These are phyloP conservation scores for Gastracanthus pulcherrimus DNA, from an alignment of 2,888 invertebrate species.

Conservation along the genomic window DNA sequence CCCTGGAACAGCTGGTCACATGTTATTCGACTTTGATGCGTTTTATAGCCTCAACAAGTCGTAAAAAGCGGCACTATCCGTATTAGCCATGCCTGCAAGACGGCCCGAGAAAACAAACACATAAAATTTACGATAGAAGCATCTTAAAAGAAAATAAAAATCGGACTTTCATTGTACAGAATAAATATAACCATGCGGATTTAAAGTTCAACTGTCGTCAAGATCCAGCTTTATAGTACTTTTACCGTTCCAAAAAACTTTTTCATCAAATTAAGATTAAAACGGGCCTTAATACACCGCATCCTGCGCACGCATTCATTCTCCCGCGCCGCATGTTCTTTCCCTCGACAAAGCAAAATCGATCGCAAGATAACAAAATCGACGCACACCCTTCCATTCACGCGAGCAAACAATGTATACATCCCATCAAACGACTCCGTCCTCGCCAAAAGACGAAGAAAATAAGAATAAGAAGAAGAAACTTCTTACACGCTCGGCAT, in stretches of 20 bases:
- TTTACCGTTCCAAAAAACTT: too few species aligned
- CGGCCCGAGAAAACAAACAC: not conserved
- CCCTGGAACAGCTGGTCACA: not conserved
- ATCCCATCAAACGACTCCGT: not conserved
- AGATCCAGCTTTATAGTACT: too few species aligned
- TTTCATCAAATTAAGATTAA: not conserved
- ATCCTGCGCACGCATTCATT: not conserved
- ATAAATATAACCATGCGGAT: too few species aligned
- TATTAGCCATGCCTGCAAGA: not conserved
- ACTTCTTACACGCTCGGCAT: not conserved
- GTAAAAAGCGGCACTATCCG: not conserved
- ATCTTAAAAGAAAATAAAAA: too few species aligned
- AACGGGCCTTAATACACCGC: not conserved
- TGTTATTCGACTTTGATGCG: not conserved
- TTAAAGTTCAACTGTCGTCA: too few species aligned
- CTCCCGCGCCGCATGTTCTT: too few species aligned
- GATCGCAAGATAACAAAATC: slow-evolving; percentile 7
- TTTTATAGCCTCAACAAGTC: not conserved
- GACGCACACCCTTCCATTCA: slow-evolving; percentile 1
- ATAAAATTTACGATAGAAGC: too few species aligned
- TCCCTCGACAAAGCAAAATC: not conserved
- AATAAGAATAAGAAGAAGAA: not conserved
- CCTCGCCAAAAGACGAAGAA: not conserved
- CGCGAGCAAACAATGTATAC: not conserved
- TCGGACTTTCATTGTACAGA: too few species aligned